A percentile compares a stretch with the other conserved stretches of the same genome.
These are phyloP conservation scores for Coenonympha glycerion DNA, from an alignment of 2,888 invertebrate genomes.

Conservation along the genomic window DNA sequence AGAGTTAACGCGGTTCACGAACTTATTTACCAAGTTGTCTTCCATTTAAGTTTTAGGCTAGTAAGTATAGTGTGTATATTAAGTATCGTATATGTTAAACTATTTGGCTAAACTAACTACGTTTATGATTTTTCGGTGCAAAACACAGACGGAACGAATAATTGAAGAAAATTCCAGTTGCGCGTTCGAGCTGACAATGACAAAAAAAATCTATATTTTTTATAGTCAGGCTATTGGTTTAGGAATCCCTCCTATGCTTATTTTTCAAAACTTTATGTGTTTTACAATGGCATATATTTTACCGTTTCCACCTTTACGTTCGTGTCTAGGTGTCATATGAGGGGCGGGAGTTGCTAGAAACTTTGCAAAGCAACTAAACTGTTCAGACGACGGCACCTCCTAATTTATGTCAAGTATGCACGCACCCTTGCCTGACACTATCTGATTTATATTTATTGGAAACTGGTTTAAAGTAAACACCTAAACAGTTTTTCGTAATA, in stretches of 20 bases:
- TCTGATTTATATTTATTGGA: slow-evolving; percentile 20
- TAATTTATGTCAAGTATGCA: slow-evolving; percentile 52
- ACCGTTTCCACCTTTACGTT: slow-evolving; percentile 9
- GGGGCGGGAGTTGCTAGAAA: slow-evolving; percentile 41
- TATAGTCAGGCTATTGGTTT: too few relatives aligned
- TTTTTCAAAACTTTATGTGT: neutral
- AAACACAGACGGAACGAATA: too few relatives aligned
- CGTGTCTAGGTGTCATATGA: slow-evolving; percentile 52
- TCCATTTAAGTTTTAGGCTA: too few relatives aligned
- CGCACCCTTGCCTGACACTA: slow-evolving; percentile 40
- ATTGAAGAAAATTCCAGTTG: too few relatives aligned
- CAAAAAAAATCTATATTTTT: too few relatives aligned
- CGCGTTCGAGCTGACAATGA: too few relatives aligned
- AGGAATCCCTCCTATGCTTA: too few relatives aligned
- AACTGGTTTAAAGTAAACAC: slow-evolving; percentile 9
- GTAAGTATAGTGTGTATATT: too few relatives aligned
- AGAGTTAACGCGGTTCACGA: neutral
- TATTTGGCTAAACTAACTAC: too few relatives aligned
- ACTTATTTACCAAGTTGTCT: neutral
- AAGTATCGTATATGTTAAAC: too few relatives aligned
- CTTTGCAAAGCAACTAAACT: slow-evolving; percentile 35
- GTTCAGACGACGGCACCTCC: slow-evolving; percentile 40
- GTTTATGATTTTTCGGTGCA: too few relatives aligned
- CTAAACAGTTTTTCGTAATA: too few relatives aligned
- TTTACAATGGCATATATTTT: neutral